phyloP scores from a whole-genome alignment of 1,140 invertebrate genomes.

The Micrasema minimum region DNA sequence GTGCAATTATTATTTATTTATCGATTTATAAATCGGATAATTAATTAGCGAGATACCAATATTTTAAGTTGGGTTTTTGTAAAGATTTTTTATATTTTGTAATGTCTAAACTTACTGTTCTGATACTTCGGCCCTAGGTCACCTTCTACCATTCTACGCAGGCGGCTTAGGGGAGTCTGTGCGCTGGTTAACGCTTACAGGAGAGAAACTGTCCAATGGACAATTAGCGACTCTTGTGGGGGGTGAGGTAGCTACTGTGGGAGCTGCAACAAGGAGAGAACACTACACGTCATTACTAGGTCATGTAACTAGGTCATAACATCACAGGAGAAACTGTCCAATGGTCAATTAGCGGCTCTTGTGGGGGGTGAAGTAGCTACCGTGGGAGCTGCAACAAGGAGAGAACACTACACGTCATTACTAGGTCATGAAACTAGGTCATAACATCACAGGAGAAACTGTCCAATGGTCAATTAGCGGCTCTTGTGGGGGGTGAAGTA shows the following conservation, averaged over 20 bases:
- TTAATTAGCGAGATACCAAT: neutral
- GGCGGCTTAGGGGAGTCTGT: constrained; percentile 67
- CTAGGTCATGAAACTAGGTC: too few species aligned
- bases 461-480: constrained; percentile 44
- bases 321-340: constrained; percentile 26
- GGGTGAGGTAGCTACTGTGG: constrained; percentile 39
- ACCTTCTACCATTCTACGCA: constrained; percentile 84
- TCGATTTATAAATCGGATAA: neutral
- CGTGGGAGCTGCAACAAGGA: constrained; percentile 47
- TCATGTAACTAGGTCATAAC: too few species aligned
- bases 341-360: constrained; percentile 44
- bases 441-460: too few species aligned
- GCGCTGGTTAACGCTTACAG: constrained; percentile 51
- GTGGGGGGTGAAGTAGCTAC: constrained; percentile 33
- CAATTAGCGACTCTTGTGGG: constrained; percentile 41
- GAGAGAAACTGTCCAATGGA: constrained; percentile 37
- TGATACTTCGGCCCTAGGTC: constrained; percentile 77
- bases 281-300: too few species aligned
- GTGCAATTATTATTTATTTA: neutral
- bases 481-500: constrained; percentile 15
- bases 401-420: too few species aligned
- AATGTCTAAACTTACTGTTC: constrained; percentile 71
- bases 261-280: constrained; percentile 49
- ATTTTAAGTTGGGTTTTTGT: too few species aligned
- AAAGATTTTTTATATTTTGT: neutral